Evolutionary conservation across 1,140 invertebrate species (phyloP), one percentile per base, ranked within the genome.

Genomic region (Drosophila sproati): DNA sequence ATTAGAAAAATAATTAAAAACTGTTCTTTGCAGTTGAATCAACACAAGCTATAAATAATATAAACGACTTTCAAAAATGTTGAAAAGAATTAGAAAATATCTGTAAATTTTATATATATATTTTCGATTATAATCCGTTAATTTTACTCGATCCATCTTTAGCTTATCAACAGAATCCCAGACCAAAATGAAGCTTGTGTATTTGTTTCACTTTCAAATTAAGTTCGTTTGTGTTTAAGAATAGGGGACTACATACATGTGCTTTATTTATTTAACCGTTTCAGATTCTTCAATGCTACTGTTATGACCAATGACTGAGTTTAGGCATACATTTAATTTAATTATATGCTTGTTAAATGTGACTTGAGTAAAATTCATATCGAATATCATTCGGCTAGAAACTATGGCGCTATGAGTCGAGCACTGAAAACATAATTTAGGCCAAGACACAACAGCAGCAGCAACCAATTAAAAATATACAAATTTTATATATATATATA

Each of bases 391-490:
- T 28, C 51, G 45, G 51, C 12, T 64, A 45, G 41, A 20, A n/a
- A 43, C 6, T 35, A 72, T 34, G n/a, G 64, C 51, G 39, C 54
- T 55, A 72, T 67, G 31, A 78, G 55, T 68, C 47, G 47, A 45
- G 10, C 39, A 43, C 61, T 72, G 41, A 59, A 39, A 70, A 51
- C 68, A 62, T 39, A 60, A 37, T 31, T 41, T 31, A 20, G 28
- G 37, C 35, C 7, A 61, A 35, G 6, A 61, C 57, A 8, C 55
- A 34, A 29, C 48, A 48, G 41, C 54, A 54, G 76, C 63, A 55
- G 20, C 20, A 68, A 61, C 45, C 78, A 76, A 76, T 72, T 61
- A 50, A 75, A 79, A 80, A 54, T 77, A 45, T 74, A 88, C 66
- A 80, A 78, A 74, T 61, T 77, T 66, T 41, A n/a, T n/a, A 12